Evolutionary conservation across 1,140 invertebrate species (phyloP).

Genomic region (Leptoteleia sp.): DNA sequence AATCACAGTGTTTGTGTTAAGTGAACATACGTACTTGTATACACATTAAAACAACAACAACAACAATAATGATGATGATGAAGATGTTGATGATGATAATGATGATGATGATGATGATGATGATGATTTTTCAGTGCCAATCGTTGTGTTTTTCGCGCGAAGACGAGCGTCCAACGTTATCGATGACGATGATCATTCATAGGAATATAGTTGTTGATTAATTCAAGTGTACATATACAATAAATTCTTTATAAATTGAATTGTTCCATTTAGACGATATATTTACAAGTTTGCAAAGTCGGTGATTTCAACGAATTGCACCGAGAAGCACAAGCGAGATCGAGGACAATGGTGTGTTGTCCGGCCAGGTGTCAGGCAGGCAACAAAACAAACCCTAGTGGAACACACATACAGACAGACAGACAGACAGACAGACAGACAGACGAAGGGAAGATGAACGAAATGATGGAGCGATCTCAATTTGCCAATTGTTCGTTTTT

Average conservation of each 20-base stretch:
- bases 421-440: not conserved
- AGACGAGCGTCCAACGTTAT: conserved; percentile 49
- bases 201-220: conserved; percentile 52
- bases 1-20: conserved; percentile 25
- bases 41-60: conserved; percentile 11
- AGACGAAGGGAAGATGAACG: not conserved
- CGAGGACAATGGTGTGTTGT: too few species aligned
- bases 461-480: conserved; percentile 28
- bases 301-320: conserved; percentile 30
- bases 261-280: conserved; percentile 48
- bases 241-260: conserved; percentile 53
- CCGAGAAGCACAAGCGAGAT: conserved; percentile 55
- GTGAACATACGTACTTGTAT: conserved; percentile 18
- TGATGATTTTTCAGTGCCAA: conserved; percentile 60
- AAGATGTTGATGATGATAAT: too few species aligned
- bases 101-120: not conserved
- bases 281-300: conserved; percentile 38
- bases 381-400: too few species aligned
- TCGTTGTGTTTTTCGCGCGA: conserved; percentile 59
- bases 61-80: conserved; percentile 17
- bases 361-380: conserved; percentile 4
- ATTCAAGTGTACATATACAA: conserved; percentile 49
- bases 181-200: conserved; percentile 58
- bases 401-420: too few species aligned
- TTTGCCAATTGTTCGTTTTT: conserved; percentile 44